phyloP scores from a whole-genome alignment of 2,888 invertebrate genomes.

The Limenitis camilla region DNA sequence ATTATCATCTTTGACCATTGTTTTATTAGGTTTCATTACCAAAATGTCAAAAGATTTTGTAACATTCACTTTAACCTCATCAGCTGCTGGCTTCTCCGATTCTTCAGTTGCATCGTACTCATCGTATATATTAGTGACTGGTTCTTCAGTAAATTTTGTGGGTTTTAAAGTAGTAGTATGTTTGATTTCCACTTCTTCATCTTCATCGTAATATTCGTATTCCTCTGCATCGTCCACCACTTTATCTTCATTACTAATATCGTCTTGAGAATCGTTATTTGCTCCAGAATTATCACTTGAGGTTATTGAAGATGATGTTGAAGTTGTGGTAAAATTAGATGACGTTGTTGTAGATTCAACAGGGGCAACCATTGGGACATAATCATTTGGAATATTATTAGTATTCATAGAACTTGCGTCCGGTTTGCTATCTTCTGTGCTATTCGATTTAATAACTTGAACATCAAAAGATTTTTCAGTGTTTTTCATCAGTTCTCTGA shows the following conservation, averaged over 20 bases:
- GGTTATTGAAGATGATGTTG: conserved; percentile 32
- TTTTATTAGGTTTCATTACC: conserved; percentile 71
- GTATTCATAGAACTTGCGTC: conserved; percentile 61
- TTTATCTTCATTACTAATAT: conserved; percentile 25
- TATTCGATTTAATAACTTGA: conserved; percentile 69
- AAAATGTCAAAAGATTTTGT: conserved; percentile 69
- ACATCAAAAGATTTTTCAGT: conserved; percentile 67
- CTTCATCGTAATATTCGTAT: conserved; percentile 61
- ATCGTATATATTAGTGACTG: conserved; percentile 57
- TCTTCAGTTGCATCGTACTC: conserved; percentile 65
- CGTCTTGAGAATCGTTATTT: conserved; percentile 29
- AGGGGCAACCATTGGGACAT: conserved; percentile 21
- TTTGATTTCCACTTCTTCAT: conserved; percentile 46
- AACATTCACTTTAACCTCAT: conserved; percentile 36
- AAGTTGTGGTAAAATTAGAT: conserved; percentile 18
- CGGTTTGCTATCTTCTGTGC: conserved; percentile 56
- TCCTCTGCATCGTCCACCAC: conserved; percentile 50
- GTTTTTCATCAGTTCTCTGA: conserved; percentile 67
- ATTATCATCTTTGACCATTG: conserved; percentile 73
- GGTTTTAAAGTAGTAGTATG: conserved; percentile 47
- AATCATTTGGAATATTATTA: conserved; percentile 49
- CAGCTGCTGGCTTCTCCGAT: conserved; percentile 39
- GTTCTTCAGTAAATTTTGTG: conserved; percentile 34
- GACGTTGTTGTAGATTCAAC: conserved; percentile 21
- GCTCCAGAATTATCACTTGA: conserved; percentile 32